Evolutionary conservation across 2,888 invertebrate species (phyloP).

Genomic region (Lutraria lutraria): DNA sequence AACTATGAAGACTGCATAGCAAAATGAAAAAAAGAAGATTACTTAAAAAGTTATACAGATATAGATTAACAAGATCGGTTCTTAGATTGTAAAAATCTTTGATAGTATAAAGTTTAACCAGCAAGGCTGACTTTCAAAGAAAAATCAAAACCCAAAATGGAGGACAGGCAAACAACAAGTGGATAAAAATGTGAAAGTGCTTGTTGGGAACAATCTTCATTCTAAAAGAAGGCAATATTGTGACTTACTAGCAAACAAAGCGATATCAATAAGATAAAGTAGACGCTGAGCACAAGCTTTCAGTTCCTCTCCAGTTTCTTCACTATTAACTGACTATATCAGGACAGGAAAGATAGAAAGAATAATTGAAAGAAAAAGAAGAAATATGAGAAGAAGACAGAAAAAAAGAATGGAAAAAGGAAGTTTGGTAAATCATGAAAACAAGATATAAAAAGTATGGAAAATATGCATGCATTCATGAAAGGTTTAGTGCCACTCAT

Average conservation of each 20-base stretch:
- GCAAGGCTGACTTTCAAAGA: neutral
- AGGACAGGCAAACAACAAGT: neutral
- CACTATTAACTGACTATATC: slow-evolving; percentile 46
- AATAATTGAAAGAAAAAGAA: neutral
- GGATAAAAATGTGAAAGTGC: neutral
- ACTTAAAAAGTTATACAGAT: too few relatives aligned
- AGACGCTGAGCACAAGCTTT: slow-evolving; percentile 43
- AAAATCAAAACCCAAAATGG: neutral
- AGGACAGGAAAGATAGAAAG: neutral
- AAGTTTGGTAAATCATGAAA: neutral
- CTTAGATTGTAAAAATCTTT: too few relatives aligned
- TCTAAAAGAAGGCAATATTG: neutral
- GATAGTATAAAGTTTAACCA: too few relatives aligned
- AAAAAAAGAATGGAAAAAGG: neutral
- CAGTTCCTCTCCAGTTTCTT: slow-evolving; percentile 31
- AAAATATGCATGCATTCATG: too few relatives aligned
- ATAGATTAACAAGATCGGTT: too few relatives aligned
- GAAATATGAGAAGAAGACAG: neutral
- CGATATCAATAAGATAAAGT: slow-evolving; percentile 54
- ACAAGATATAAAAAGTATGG: too few relatives aligned
- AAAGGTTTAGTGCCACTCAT: too few relatives aligned
- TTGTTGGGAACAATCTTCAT: neutral
- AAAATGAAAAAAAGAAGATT: too few relatives aligned
- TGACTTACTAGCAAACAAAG: slow-evolving; percentile 54
- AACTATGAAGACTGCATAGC: too few relatives aligned